phyloP scores from a whole-genome alignment of 2,888 invertebrate genomes.

The Hydraecia micacea region DNA sequence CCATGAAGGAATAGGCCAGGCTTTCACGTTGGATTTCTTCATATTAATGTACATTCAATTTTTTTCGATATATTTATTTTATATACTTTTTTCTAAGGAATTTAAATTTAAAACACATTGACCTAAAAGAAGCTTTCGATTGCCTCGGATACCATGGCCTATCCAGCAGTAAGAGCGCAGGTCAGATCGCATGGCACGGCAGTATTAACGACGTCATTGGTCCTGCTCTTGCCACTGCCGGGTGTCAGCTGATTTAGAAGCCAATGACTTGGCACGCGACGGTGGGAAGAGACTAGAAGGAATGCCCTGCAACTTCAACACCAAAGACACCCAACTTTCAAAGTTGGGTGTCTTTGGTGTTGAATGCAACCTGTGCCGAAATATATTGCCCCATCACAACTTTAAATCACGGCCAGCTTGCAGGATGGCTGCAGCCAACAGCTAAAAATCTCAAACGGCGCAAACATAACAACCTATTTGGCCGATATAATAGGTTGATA shows the following conservation, averaged over 20 bases:
- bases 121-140: background rate
- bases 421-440: background rate
- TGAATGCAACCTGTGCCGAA: background rate
- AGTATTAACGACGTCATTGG: background rate
- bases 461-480: background rate
- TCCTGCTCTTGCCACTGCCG: background rate
- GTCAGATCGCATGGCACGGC: no score
- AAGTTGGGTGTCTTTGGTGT: background rate
- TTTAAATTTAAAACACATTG: background rate
- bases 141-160: background rate
- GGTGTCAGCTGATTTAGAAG: background rate
- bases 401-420: background rate
- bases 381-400: background rate
- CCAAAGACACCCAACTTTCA: no score
- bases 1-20: background rate
- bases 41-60: constrained; percentile 22
- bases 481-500: no score
- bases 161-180: background rate
- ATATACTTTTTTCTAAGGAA: background rate
- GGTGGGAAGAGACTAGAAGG: background rate
- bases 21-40: background rate
- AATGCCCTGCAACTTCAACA: background rate
- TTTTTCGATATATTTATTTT: constrained; percentile 3
- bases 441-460: background rate
- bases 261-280: background rate